phyloP scores from a whole-genome alignment of 2,797 vertebrate species.

The Vultur gryphus region DNA sequence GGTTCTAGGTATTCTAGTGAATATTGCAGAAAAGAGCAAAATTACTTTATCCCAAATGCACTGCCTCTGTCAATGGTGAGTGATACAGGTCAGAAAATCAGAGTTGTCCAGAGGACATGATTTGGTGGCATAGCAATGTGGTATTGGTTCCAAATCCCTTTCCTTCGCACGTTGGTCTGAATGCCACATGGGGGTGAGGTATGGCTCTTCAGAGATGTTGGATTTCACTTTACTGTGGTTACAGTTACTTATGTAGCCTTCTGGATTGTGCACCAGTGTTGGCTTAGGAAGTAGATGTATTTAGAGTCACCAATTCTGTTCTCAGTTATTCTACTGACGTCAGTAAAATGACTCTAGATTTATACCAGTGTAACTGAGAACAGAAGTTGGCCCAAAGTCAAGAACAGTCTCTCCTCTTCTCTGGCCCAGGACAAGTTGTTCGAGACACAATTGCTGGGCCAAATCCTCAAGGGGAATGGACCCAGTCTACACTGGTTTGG shows the following conservation, averaged over 20 bases:
- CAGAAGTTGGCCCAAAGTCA: conserved; percentile 41
- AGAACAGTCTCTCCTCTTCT: conserved; percentile 36
- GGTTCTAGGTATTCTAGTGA: neutral
- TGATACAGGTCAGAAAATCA: neutral
- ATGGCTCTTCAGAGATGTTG: neutral
- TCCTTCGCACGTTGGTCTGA: neutral
- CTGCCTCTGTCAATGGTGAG: neutral
- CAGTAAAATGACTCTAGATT: conserved; percentile 50
- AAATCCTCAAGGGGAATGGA: neutral
- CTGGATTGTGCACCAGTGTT: neutral
- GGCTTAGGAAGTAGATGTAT: neutral
- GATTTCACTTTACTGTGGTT: conserved; percentile 17
- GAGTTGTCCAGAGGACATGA: neutral
- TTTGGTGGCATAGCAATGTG: neutral
- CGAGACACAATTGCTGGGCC: neutral
- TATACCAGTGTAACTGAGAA: conserved; percentile 52
- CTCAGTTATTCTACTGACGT: conserved; percentile 50
- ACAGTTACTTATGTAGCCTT: neutral
- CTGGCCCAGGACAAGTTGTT: conserved; percentile 37
- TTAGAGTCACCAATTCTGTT: conserved; percentile 45
- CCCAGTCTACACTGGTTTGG: neutral
- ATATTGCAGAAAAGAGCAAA: neutral
- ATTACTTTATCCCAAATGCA: neutral
- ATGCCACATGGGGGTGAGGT: neutral
- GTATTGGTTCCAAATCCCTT: neutral